Conservation (phyloP, 1,140 invertebrate genomes). For the Apocrypta bakeri region DNA sequence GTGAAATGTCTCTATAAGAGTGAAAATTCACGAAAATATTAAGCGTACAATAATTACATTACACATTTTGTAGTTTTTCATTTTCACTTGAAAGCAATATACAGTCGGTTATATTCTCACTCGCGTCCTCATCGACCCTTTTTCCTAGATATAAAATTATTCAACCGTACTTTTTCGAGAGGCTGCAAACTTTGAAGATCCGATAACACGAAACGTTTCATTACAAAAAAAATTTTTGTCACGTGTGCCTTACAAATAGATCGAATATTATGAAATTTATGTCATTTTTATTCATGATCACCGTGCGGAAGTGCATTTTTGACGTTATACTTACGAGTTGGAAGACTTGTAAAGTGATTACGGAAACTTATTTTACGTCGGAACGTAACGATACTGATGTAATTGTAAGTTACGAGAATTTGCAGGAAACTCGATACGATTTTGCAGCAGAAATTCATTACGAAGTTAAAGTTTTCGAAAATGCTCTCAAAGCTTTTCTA, state of each 20-base stretch:
- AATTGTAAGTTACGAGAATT: background rate
- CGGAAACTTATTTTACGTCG: background rate
- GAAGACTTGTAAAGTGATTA: background rate
- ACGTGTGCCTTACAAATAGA: background rate
- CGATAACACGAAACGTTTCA: background rate
- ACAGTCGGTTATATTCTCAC: conserved; percentile 1
- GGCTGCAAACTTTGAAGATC: conserved; percentile 19
- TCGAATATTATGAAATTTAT: background rate
- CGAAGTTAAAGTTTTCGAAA: background rate
- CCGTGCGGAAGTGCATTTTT: background rate
- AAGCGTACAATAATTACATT: too few relatives aligned
- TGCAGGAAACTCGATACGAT: background rate
- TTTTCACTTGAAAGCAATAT: background rate
- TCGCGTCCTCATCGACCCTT: conserved; percentile 26
- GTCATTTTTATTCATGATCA: conserved; percentile 14
- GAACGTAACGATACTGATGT: too few relatives aligned
- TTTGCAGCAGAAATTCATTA: background rate
- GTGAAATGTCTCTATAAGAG: too few relatives aligned
- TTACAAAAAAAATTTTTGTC: background rate
- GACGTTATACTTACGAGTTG: background rate
- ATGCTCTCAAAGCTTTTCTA: background rate
- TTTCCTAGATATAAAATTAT: conserved; percentile 23
- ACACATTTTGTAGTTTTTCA: conserved; percentile 35
- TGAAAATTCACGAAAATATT: too few relatives aligned
- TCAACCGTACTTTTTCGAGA: conserved; percentile 6